Conservation (phyloP, 2,888 invertebrate genomes). For the Camponotus fellah region DNA sequence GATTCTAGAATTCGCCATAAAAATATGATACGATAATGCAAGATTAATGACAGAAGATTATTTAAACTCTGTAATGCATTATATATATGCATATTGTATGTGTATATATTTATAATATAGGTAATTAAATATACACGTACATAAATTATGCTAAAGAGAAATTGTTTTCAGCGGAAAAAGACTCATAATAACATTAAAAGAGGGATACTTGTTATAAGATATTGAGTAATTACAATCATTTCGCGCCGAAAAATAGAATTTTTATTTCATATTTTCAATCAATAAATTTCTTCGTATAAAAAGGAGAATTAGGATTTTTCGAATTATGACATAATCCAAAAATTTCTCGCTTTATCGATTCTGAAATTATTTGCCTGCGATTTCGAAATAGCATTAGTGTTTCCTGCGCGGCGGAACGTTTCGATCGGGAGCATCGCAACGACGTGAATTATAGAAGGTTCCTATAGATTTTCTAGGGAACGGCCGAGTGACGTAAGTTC, state of each 20-base stretch:
- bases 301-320: background rate
- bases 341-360: background rate
- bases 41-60: background rate
- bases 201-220: background rate
- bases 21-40: background rate
- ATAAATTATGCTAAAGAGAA: background rate
- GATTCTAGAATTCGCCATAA: background rate
- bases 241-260: background rate
- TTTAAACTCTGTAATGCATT: background rate
- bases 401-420: constrained; percentile 21
- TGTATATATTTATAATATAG: background rate
- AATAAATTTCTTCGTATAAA: background rate
- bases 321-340: background rate
- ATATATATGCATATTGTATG: no score
- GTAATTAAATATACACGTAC: background rate
- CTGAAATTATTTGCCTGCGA: constrained; percentile 40
- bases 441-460: constrained; percentile 52
- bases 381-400: constrained; percentile 41
- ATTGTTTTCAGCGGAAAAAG: background rate
- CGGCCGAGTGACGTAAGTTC: constrained; percentile 53
- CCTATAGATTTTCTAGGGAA: constrained; percentile 54
- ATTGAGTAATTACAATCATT: background rate
- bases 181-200: background rate
- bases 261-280: background rate
- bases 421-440: constrained; percentile 35